These are phyloP conservation scores for Solen grandis DNA, from an alignment of 1,140 invertebrate genomes.

Conservation along the genomic window DNA sequence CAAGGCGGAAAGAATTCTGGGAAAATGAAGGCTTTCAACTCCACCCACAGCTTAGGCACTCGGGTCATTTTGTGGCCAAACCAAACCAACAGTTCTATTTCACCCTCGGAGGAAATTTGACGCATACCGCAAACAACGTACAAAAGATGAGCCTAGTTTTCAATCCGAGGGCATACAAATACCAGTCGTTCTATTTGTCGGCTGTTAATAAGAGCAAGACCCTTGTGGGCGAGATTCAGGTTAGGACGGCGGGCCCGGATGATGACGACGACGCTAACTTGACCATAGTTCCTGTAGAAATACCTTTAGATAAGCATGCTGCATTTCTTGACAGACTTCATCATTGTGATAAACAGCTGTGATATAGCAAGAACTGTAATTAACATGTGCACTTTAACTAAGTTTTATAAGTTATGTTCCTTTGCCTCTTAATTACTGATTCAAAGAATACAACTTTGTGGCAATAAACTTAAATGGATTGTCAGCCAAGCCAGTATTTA, in stretches of 20 bases:
- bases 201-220: background rate
- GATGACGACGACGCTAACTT: conserved; percentile 10
- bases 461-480: too few relatives aligned
- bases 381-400: too few relatives aligned
- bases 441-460: too few relatives aligned
- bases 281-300: conserved; percentile 33
- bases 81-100: conserved; percentile 50
- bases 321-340: too few relatives aligned
- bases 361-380: too few relatives aligned
- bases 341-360: too few relatives aligned
- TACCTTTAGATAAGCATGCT: too few relatives aligned
- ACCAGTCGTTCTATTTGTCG: conserved; percentile 42
- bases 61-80: conserved; percentile 35
- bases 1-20: conserved; percentile 38
- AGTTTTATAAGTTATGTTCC: too few relatives aligned
- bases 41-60: conserved; percentile 38
- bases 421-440: too few relatives aligned
- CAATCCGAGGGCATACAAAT: conserved; percentile 48
- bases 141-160: conserved; percentile 22
- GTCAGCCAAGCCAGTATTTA: too few relatives aligned
- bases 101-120: conserved; percentile 36
- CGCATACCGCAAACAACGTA: background rate
- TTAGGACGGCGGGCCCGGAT: background rate
- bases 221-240: conserved; percentile 30
- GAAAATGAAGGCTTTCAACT: conserved; percentile 48